Evolutionary conservation across 2,797 vertebrate genomes (phyloP).

Genomic region (Tamandua tetradactyla): DNA sequence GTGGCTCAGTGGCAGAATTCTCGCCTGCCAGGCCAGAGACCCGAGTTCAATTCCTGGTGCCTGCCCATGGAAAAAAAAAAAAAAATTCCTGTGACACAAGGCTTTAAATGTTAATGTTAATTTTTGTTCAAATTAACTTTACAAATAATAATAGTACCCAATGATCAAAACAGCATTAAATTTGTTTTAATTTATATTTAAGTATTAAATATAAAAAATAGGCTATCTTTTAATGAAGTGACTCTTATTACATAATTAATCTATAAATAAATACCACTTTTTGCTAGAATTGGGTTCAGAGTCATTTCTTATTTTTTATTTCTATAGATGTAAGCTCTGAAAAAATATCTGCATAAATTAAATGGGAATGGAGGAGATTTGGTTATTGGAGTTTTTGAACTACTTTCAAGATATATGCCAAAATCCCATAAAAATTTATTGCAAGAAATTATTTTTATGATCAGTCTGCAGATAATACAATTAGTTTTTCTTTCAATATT

Average conservation of each 20-base stretch:
- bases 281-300: not conserved
- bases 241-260: not conserved
- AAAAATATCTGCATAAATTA: not conserved
- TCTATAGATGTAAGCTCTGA: not conserved
- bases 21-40: too few relatives aligned
- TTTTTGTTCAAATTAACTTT: not conserved
- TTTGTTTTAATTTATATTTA: slow-evolving; percentile 34
- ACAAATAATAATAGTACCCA: not conserved
- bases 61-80: too few relatives aligned
- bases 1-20: too few relatives aligned
- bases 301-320: not conserved
- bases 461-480: not conserved
- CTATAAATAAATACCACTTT: not conserved
- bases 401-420: slow-evolving; percentile 9
- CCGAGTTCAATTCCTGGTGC: too few relatives aligned
- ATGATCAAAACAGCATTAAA: not conserved
- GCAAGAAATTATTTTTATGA: not conserved
- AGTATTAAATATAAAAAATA: not conserved
- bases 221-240: not conserved
- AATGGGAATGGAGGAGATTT: not conserved
- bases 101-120: not conserved
- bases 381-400: not conserved
- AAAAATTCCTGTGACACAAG: not conserved
- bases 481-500: not conserved
- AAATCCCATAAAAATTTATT: slow-evolving; percentile 8